A percentile compares a stretch with the other conserved stretches of the same genome.
These are phyloP conservation scores for Diplolepis rosae DNA, from an alignment of 2,888 invertebrate genomes.

Conservation along the genomic window DNA sequence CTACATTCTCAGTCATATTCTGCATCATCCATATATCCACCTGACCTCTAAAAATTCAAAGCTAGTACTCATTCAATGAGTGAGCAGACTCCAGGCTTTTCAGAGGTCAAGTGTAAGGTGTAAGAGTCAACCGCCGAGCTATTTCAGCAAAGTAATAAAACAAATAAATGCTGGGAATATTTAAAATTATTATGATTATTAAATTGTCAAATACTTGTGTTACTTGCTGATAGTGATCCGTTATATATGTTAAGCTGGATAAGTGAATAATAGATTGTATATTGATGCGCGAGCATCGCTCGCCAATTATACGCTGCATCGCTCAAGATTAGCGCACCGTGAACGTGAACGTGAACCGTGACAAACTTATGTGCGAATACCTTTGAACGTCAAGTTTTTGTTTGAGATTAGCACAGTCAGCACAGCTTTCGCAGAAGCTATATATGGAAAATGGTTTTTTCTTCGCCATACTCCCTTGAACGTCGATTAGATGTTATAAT, in stretches of 20 bases:
- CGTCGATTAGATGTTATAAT: too few species aligned
- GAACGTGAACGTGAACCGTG: too few species aligned
- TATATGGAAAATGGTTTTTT: background rate
- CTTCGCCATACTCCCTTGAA: too few species aligned
- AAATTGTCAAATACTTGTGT: too few species aligned
- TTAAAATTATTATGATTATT: too few species aligned
- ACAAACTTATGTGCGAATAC: constrained; percentile 60
- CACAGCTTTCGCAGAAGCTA: too few species aligned
- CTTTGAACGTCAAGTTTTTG: constrained; percentile 14
- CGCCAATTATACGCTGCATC: constrained; percentile 57
- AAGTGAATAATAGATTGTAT: too few species aligned
- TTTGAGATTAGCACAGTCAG: background rate
- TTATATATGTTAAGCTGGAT: too few species aligned
- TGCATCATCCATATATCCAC: background rate
- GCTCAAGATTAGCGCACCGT: constrained; percentile 52
- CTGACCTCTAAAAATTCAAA: constrained; percentile 18
- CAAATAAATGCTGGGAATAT: too few species aligned
- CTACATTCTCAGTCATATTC: background rate
- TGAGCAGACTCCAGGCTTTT: background rate
- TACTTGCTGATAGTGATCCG: too few species aligned
- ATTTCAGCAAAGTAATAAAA: background rate
- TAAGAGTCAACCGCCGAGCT: background rate
- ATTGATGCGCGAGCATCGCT: constrained; percentile 55
- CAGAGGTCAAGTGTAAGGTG: background rate
- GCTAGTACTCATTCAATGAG: background rate